A percentile compares a stretch with the other conserved stretches of the same genome.
phyloP scores from a whole-genome alignment of 2,113 vertebrate genomes.

The Gambusia affinis region DNA sequence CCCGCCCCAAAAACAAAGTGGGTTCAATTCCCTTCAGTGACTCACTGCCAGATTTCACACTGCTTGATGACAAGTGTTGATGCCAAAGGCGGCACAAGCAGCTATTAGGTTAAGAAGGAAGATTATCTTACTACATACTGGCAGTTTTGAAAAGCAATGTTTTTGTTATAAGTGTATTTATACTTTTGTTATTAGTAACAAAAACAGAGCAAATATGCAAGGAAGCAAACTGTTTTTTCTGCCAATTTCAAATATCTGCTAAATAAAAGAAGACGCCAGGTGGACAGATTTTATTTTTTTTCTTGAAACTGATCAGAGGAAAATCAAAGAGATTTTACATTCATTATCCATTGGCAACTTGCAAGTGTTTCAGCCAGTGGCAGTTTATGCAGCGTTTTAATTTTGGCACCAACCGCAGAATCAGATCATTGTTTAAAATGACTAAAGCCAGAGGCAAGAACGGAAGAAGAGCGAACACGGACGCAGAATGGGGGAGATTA shows the following conservation, averaged over 20 bases:
- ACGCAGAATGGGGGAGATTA: slow-evolving; percentile 59
- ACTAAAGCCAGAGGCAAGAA: slow-evolving; percentile 53
- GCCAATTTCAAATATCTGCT: neutral
- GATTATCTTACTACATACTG: neutral
- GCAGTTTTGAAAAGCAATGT: neutral
- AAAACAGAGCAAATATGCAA: neutral
- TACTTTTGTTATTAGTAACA: neutral
- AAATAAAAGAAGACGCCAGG: slow-evolving; percentile 11
- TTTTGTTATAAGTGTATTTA: too few relatives aligned
- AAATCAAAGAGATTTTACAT: slow-evolving; percentile 28
- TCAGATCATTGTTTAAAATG: slow-evolving; percentile 60
- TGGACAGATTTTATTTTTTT: slow-evolving; percentile 6
- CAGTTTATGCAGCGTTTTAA: slow-evolving; percentile 52
- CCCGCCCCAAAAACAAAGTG: too few relatives aligned
- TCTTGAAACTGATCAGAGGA: slow-evolving; percentile 20
- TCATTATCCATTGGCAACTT: slow-evolving; percentile 44
- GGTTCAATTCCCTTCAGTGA: too few relatives aligned
- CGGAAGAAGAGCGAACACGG: slow-evolving; percentile 39
- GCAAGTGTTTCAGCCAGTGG: slow-evolving; percentile 28
- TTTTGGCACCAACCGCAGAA: slow-evolving; percentile 48
- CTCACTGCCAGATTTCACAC: too few relatives aligned
- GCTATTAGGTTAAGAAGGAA: neutral
- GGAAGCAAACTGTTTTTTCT: neutral
- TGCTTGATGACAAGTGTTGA: too few relatives aligned
- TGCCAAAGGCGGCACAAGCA: neutral